These are phyloP conservation scores for Ennomos erosarius DNA, from an alignment of 2,888 invertebrate genomes.

Conservation along the genomic window DNA sequence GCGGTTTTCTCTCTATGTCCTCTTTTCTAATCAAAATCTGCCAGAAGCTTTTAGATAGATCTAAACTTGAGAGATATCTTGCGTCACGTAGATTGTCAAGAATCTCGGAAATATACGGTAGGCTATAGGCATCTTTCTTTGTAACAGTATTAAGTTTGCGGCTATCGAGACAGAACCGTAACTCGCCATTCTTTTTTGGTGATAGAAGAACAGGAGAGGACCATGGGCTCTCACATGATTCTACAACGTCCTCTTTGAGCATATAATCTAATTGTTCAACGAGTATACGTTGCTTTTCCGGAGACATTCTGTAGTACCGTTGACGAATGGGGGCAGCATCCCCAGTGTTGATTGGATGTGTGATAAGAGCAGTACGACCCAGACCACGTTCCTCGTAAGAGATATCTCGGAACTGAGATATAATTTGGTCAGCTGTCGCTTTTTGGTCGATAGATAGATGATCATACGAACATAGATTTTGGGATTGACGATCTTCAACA, in stretches of 20 bases:
- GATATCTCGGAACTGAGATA: too few relatives aligned
- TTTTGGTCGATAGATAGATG: too few relatives aligned
- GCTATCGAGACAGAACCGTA: constrained; percentile 42
- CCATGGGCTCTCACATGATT: constrained; percentile 45
- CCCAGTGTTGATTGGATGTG: too few relatives aligned
- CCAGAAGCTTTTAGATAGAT: constrained; percentile 39
- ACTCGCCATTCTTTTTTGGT: constrained; percentile 40
- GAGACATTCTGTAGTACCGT: constrained; percentile 42
- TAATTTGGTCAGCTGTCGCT: too few relatives aligned
- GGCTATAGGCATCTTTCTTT: constrained; percentile 29
- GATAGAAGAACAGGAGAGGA: constrained; percentile 14
- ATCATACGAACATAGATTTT: too few relatives aligned
- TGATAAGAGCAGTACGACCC: too few relatives aligned
- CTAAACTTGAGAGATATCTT: constrained; percentile 37
- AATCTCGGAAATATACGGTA: constrained; percentile 44
- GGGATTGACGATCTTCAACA: too few relatives aligned
- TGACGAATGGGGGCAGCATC: too few relatives aligned
- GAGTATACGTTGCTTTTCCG: constrained; percentile 38
- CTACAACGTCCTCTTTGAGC: constrained; percentile 36
- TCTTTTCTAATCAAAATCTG: constrained; percentile 31
- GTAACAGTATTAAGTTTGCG: constrained; percentile 39
- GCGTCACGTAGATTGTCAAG: constrained; percentile 45
- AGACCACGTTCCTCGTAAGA: too few relatives aligned
- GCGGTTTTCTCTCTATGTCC: constrained; percentile 37
- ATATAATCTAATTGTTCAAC: constrained; percentile 43